phyloP scores from a whole-genome alignment of 2,797 vertebrate genomes.

The Microhierax caerulescens region DNA sequence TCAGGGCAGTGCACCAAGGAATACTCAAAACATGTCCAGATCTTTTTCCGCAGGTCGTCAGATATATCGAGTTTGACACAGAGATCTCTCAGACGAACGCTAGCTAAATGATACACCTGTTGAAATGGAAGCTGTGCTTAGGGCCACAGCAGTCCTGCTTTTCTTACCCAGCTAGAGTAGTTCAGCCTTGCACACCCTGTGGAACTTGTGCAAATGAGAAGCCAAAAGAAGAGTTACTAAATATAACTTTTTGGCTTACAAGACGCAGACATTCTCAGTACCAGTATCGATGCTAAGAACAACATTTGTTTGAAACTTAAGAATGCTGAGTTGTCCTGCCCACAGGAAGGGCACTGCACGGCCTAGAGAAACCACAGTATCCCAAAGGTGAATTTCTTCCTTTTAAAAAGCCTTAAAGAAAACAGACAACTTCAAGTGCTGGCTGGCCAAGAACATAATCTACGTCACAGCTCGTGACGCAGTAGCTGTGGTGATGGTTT shows the following conservation, averaged over 20 bases:
- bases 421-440: not conserved
- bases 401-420: not conserved
- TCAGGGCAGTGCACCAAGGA: conserved; percentile 85
- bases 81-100: conserved; percentile 87
- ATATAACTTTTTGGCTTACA: not conserved
- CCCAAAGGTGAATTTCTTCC: not conserved
- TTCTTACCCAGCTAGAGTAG: not conserved
- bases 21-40: conserved; percentile 92
- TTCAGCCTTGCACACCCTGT: not conserved
- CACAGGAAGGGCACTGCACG: rapidly evolving
- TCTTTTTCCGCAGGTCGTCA: conserved; percentile 85
- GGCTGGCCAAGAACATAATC: not conserved
- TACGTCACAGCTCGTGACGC: rapidly evolving
- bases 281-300: not conserved
- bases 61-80: conserved; percentile 86
- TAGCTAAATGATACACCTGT: conserved; percentile 89
- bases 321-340: not conserved
- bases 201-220: not conserved
- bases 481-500: not conserved
- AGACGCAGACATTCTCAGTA: not conserved
- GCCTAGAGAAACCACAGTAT: not conserved
- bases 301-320: not conserved
- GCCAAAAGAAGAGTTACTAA: not conserved
- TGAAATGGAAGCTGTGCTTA: not conserved
- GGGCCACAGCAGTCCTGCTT: not conserved